Evolutionary conservation across 2,113 vertebrate genomes (phyloP), one percentile per base, ranked within the genome.

Genomic region (Chauna torquata): DNA sequence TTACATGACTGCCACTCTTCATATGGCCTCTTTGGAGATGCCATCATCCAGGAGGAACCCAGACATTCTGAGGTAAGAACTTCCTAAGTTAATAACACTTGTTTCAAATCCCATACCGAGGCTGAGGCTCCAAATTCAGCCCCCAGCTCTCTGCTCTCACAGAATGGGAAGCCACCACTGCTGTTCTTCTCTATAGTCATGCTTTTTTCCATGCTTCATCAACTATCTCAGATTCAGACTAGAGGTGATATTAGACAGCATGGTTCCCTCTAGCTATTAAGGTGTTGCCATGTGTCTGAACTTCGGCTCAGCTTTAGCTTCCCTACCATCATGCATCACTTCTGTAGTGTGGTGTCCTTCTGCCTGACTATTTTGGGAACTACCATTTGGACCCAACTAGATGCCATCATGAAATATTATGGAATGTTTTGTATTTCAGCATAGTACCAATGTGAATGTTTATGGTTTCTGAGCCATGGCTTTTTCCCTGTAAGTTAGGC

Each of bases 281-380:
- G 52, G 9, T 40, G 16, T 52, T 71, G 17, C 1, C 1, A 34
- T 14, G 3, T 81, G 88, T 81, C 15, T 92, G 0, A 0, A 8
- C 50, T 50, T 50, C 12, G 71, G 62, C 24, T 55, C 66, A 30
- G 4, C 12, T 78, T 70, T 49, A 45, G 6, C 34, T 79, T 65
- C 9, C 8, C 6, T 3, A 4, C 0, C 3, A 0, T 50, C 16
- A 50, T 16, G 11, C 1, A 5, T 59, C 59, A 36, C 16, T 74
- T 81, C 45, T n/a, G 10, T 30, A 36, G 3, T 4, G 13, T 4
- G 24, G 2, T 11, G 16, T 49, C 9, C 16, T 27, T 82, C 32
- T 82, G 47, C 5, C 9, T 84, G 70, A 17, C 5, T 91, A 32
- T 54, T 49, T 49, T 25, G 16, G 28, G 28, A 87, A 91, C 3